These are phyloP conservation scores for Odobenus rosmarus DNA, from an alignment of 2,113 vertebrate genomes.

Conservation along the genomic window DNA sequence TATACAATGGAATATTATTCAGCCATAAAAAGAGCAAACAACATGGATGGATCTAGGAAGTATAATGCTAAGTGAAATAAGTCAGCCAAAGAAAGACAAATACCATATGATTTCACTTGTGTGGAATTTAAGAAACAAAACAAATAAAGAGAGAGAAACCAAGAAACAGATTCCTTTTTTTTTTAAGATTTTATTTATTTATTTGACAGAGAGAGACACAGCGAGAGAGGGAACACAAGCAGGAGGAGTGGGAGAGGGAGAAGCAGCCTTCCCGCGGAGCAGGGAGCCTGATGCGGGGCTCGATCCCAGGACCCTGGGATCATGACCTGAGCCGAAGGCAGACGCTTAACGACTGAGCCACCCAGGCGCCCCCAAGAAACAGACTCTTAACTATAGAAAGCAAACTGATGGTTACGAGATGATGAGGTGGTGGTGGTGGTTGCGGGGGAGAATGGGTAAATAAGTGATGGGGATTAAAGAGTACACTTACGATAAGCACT, in stretches of 20 bases:
- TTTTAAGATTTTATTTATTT: too few relatives aligned
- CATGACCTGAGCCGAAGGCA: too few relatives aligned
- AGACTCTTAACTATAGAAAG: background rate
- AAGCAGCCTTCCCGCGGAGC: too few relatives aligned
- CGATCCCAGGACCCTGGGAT: too few relatives aligned
- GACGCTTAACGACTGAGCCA: too few relatives aligned
- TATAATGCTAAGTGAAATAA: background rate
- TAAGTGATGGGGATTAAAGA: background rate
- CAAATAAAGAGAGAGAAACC: background rate
- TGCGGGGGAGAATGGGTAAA: background rate
- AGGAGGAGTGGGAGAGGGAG: too few relatives aligned
- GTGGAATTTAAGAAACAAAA: background rate
- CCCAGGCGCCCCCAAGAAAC: too few relatives aligned
- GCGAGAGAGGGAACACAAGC: too few relatives aligned
- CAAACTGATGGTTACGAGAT: background rate
- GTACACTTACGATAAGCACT: background rate
- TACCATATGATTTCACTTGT: background rate
- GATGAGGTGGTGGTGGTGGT: background rate
- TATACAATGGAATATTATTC: background rate
- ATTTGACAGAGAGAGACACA: too few relatives aligned
- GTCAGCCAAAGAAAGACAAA: background rate
- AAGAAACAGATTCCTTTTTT: background rate
- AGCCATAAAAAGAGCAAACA: background rate
- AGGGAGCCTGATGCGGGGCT: too few relatives aligned
- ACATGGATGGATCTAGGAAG: background rate